Percentiles rank a stretch among this genome's conserved stretches.
phyloP scores from a whole-genome alignment of 2,113 vertebrate species.

The Indicator maculatus region DNA sequence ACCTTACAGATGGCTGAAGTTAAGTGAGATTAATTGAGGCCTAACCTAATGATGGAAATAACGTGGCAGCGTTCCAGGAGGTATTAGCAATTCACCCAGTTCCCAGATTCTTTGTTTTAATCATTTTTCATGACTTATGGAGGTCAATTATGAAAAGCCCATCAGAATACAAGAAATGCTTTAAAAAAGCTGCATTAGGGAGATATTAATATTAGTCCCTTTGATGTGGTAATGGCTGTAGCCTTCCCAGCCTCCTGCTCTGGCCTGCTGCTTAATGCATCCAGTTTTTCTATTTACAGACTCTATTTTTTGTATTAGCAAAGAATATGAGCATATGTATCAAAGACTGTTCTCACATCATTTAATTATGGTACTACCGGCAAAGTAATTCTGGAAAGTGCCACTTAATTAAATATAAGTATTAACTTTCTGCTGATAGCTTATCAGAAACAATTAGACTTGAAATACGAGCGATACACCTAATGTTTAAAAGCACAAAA shows the following conservation, averaged over 20 bases:
- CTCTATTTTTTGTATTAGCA: conserved; percentile 44
- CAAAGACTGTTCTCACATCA: not conserved
- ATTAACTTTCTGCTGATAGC: conserved; percentile 25
- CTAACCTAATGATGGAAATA: conserved; percentile 39
- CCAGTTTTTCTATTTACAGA: conserved; percentile 41
- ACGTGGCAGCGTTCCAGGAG: conserved; percentile 45
- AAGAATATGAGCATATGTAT: conserved; percentile 31
- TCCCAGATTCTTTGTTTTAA: conserved; percentile 45
- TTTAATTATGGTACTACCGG: conserved; percentile 2
- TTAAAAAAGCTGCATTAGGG: conserved; percentile 54
- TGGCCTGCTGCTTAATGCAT: conserved; percentile 29
- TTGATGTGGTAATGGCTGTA: conserved; percentile 32
- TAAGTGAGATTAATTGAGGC: conserved; percentile 25
- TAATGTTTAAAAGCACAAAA: not conserved
- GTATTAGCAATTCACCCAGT: conserved; percentile 46
- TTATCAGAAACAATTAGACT: conserved; percentile 59
- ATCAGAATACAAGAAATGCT: conserved; percentile 52
- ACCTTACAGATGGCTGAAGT: not conserved
- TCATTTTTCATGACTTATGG: conserved; percentile 38
- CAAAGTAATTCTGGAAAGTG: conserved; percentile 54
- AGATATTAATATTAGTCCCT: conserved; percentile 38
- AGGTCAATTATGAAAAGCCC: conserved; percentile 54
- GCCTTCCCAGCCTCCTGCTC: conserved; percentile 12
- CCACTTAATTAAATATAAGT: conserved; percentile 61
- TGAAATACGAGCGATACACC: conserved; percentile 1